A percentile compares a stretch with the other conserved stretches of the same genome.
phyloP scores from a whole-genome alignment of 2,888 invertebrate species.

The Andrena fulva region DNA sequence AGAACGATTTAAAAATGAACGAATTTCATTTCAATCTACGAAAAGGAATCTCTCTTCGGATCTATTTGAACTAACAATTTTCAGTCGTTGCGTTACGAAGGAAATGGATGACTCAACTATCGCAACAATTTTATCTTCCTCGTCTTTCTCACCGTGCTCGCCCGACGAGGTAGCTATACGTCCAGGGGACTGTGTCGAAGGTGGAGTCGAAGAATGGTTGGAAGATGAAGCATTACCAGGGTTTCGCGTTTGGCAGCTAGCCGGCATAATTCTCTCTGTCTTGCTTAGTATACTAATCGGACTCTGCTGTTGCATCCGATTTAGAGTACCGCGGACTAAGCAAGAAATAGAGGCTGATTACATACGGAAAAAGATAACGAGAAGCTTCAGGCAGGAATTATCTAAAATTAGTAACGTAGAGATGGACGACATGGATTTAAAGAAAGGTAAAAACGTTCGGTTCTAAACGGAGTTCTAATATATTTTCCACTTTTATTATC shows the following conservation, averaged over 20 bases:
- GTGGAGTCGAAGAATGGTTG: constrained; percentile 88
- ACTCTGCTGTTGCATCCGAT: constrained; percentile 95
- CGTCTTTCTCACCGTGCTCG: constrained; percentile 73
- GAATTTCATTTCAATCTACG: background rate
- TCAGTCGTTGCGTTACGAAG: constrained; percentile 28
- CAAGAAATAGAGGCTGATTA: constrained; percentile 98
- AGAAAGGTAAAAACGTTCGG: constrained; percentile 87
- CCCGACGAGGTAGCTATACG: constrained; percentile 71
- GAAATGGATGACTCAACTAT: constrained; percentile 53
- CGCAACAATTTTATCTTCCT: constrained; percentile 48
- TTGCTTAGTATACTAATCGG: constrained; percentile 86
- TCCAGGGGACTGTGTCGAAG: constrained; percentile 76
- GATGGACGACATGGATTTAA: constrained; percentile 93
- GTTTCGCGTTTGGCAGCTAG: constrained; percentile 91
- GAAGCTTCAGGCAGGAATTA: constrained; percentile 92
- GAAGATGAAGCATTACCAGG: constrained; percentile 89
- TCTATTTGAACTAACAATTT: constrained; percentile 25
- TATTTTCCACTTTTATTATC: constrained; percentile 6
- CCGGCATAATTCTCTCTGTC: constrained; percentile 79
- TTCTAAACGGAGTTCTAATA: background rate
- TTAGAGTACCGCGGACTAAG: constrained; percentile 96
- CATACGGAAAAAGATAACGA: constrained; percentile 92
- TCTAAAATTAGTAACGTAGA: constrained; percentile 93
- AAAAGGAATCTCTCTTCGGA: background rate
- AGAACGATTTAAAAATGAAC: background rate